Base-by-base conservation (phyloP, 2,888 invertebrate genomes). In the Leptinotarsa juncta region DNA sequence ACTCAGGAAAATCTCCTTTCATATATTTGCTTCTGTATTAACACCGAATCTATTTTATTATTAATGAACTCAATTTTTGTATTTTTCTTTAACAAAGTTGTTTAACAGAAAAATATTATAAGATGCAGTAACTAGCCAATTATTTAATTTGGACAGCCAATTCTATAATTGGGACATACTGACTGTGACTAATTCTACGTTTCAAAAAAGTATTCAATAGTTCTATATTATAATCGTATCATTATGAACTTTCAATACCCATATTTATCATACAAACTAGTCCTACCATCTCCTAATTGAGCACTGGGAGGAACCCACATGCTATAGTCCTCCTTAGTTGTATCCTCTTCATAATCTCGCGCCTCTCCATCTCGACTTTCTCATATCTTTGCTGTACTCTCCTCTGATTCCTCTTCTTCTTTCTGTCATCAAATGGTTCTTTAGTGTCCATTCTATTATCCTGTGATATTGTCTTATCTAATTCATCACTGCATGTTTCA, bases 241-340 rank as follows among this genome's bases (percentile, higher is more conserved):
- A 51, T 51, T 51, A 51, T 16, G n/a, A 15, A 51, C 1, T n/a
- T 42, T 76, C 87, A 95, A 86, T 95, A 95, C 20, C 95, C 95
- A 85, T 90, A 93, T 88, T 94, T 95, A 53, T 93, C 93, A 88
- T 95, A 95, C 53, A 95, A 89, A 81, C 89, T 90, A 2, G 95
- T 95, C 81, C 91, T 90, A 5, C 95, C 95, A 88, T 95, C 95
- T 1, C 95, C 95, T 65, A 90, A 90, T 88, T 96, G 95, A 84
- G 91, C 90, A 79, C 88, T 82, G 1, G 96, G 96, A 4, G 96
- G 95, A 57, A 94, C 87, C 96, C 96, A 96, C 83, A 92, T 92
- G 12, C 92, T 93, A 86, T 94, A 95, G 84, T 94, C 92, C 73
- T 91, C 91, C 23, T 86, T 87, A 50, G 87, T 85, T 15, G 90